Evolutionary conservation across 2,113 vertebrate genomes (phyloP).

Genomic region (Protobothrops flavoviridis): DNA sequence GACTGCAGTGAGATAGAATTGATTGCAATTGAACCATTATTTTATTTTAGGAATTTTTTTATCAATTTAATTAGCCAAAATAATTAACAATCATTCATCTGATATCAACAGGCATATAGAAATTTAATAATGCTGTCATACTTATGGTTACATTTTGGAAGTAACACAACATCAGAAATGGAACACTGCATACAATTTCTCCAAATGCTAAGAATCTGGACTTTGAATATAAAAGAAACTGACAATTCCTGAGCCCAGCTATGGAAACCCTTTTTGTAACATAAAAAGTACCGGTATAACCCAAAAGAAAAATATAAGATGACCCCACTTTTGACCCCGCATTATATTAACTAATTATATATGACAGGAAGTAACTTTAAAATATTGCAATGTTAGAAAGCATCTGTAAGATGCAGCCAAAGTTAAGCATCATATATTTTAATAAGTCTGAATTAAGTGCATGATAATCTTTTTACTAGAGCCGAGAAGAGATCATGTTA

Average conservation of each 20-base stretch:
- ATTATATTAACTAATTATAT: neutral
- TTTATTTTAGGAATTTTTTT: slow-evolving; percentile 6
- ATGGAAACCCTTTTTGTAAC: slow-evolving; percentile 6
- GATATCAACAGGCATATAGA: neutral
- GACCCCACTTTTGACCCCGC: slow-evolving; percentile 1
- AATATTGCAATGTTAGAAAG: neutral
- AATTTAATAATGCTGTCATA: fast-evolving
- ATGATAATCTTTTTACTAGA: neutral
- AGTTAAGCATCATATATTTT: neutral
- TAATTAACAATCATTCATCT: neutral
- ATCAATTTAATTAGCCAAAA: fast-evolving
- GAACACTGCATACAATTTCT: neutral
- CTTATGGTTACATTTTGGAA: neutral
- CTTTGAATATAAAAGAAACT: fast-evolving
- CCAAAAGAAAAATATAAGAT: neutral
- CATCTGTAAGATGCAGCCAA: neutral
- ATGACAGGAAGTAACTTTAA: neutral
- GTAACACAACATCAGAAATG: slow-evolving; percentile 11
- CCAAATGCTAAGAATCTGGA: neutral
- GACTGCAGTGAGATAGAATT: neutral
- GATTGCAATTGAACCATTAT: neutral
- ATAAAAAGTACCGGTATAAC: neutral
- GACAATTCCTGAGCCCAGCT: neutral
- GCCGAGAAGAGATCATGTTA: neutral
- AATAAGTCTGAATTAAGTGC: neutral